Evolutionary conservation across 1,140 invertebrate genomes (phyloP).

Genomic region (Vollenhovia emeryi): DNA sequence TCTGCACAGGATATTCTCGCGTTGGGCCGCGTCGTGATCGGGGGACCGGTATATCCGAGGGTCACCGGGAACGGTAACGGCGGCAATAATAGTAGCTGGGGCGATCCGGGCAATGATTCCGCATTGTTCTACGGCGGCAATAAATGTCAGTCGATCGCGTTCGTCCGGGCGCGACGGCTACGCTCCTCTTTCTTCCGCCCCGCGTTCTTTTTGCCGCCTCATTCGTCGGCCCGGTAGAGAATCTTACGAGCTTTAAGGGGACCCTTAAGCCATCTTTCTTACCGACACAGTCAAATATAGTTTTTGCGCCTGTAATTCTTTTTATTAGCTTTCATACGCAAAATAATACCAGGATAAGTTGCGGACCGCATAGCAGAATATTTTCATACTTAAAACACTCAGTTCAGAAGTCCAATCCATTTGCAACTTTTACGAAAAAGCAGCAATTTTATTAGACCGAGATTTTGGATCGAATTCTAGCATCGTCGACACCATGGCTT

Average conservation of each 20-base stretch:
- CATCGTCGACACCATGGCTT: too few relatives aligned
- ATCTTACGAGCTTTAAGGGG: neutral
- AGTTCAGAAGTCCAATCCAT: too few relatives aligned
- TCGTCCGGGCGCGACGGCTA: slow-evolving; percentile 25
- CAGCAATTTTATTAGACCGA: too few relatives aligned
- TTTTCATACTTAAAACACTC: too few relatives aligned
- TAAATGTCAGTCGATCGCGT: slow-evolving; percentile 69
- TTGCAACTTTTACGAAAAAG: too few relatives aligned
- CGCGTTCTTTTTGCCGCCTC: slow-evolving; percentile 9
- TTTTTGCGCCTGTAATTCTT: too few relatives aligned
- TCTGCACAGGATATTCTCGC: neutral
- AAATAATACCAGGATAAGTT: too few relatives aligned
- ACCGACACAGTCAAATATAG: too few relatives aligned
- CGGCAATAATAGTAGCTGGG: slow-evolving; percentile 70
- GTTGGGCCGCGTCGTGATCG: neutral
- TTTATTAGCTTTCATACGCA: too few relatives aligned
- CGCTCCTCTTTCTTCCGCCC: neutral
- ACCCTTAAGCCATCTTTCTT: too few relatives aligned
- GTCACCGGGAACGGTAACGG: slow-evolving; percentile 56
- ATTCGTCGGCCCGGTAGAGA: neutral
- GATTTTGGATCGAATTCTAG: too few relatives aligned
- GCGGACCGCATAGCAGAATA: too few relatives aligned
- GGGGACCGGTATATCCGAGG: neutral
- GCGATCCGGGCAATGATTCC: slow-evolving; percentile 66
- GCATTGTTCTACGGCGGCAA: slow-evolving; percentile 74